Conservation (phyloP, 2,797 vertebrate species). For the Lacerta bilineata region DNA sequence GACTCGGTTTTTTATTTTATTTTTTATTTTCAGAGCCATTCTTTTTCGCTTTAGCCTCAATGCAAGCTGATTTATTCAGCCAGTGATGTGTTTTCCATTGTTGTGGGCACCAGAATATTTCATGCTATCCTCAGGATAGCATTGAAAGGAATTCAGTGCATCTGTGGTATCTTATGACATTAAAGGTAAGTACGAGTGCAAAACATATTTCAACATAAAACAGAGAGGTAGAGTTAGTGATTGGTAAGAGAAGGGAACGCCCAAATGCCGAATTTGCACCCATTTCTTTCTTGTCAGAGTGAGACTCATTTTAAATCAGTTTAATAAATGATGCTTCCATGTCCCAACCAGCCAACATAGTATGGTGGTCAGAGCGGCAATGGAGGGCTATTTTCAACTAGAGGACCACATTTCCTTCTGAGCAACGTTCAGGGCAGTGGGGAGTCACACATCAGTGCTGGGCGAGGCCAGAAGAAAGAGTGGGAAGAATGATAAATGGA, state of each 20-base stretch:
- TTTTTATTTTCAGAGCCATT: slow-evolving; percentile 66
- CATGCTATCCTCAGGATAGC: slow-evolving; percentile 18
- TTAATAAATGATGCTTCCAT: neutral
- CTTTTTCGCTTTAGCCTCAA: slow-evolving; percentile 61
- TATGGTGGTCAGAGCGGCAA: neutral
- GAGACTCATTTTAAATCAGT: neutral
- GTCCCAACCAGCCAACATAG: neutral
- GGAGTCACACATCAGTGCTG: too few species aligned
- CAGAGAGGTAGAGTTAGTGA: neutral
- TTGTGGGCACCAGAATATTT: slow-evolving; percentile 41
- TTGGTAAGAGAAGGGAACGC: slow-evolving; percentile 28
- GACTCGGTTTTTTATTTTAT: slow-evolving; percentile 31
- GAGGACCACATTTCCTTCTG: too few species aligned
- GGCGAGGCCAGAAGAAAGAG: too few species aligned
- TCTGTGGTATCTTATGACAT: slow-evolving; percentile 15
- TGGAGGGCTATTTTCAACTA: neutral
- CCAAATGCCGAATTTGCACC: neutral
- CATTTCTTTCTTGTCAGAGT: neutral
- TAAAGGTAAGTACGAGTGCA: neutral
- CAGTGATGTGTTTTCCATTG: slow-evolving; percentile 43
- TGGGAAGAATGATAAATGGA: too few species aligned
- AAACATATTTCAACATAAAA: neutral
- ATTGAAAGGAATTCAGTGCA: neutral
- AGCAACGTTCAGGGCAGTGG: too few species aligned
- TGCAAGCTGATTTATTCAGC: slow-evolving; percentile 58